These are phyloP conservation scores for Tachina fera DNA, from an alignment of 2,888 invertebrate genomes.

Conservation along the genomic window DNA sequence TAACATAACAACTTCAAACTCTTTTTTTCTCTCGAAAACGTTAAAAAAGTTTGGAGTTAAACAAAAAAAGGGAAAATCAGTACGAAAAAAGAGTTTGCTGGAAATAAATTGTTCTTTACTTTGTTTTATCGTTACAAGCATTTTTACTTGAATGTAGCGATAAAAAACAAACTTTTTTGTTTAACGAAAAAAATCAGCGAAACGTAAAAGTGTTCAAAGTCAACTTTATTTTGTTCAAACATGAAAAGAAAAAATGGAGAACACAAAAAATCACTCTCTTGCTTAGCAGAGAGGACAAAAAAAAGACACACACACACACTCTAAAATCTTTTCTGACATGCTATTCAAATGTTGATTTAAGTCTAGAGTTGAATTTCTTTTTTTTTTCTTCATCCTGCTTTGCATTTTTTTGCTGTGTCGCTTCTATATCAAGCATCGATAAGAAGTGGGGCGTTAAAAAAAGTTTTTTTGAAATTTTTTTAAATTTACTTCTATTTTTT, in stretches of 20 bases:
- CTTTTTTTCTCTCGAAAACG: conserved; percentile 30
- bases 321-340: conserved; percentile 58
- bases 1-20: conserved; percentile 37
- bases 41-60: conserved; percentile 5
- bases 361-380: conserved; percentile 39
- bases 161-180: conserved; percentile 59
- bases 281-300: conserved; percentile 7
- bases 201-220: conserved; percentile 82
- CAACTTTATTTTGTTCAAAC: conserved; percentile 72
- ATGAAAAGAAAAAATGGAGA: conserved; percentile 20
- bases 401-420: conserved; percentile 5
- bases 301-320: conserved; percentile 9
- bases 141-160: conserved; percentile 20
- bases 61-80: not conserved
- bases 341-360: conserved; percentile 74
- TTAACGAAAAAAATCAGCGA: conserved; percentile 77
- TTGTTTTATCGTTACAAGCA: conserved; percentile 8
- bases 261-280: conserved; percentile 40
- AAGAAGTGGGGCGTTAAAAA: conserved; percentile 66
- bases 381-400: conserved; percentile 3
- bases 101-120: conserved; percentile 53
- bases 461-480: conserved; percentile 20
- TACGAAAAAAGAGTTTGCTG: conserved; percentile 30
- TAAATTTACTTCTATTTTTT: not conserved
- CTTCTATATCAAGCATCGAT: conserved; percentile 45